Percentiles rank a stretch among this genome's conserved stretches.
Evolutionary conservation across 1,140 invertebrate genomes (phyloP).

Genomic region (Dreissena rostriformis): DNA sequence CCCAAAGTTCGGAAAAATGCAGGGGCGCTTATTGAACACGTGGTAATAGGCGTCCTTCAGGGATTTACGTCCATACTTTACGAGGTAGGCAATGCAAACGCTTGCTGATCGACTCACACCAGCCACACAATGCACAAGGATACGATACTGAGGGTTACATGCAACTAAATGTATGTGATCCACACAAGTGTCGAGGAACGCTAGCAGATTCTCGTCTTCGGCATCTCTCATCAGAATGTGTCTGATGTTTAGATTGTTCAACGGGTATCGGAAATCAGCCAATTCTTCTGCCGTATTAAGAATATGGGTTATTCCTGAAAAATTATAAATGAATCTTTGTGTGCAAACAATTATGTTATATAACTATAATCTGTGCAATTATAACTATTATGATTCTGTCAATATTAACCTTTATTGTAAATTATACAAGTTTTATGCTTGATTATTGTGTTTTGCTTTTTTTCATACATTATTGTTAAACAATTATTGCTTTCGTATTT

Average conservation of each 20-base stretch:
- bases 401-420: neutral
- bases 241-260: conserved; percentile 66
- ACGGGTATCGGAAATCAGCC: conserved; percentile 81
- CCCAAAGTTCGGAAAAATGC: conserved; percentile 92
- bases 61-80: conserved; percentile 89
- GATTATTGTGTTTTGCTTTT: neutral
- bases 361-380: neutral
- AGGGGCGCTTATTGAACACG: conserved; percentile 86
- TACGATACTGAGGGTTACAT: conserved; percentile 83
- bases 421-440: neutral
- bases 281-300: conserved; percentile 91
- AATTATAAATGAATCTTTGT: neutral
- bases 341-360: neutral
- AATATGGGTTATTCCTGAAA: conserved; percentile 85
- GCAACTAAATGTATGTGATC: conserved; percentile 65
- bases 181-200: conserved; percentile 86
- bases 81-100: conserved; percentile 92
- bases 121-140: conserved; percentile 93
- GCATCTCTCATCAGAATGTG: conserved; percentile 86
- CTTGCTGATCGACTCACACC: conserved; percentile 93
- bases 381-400: neutral
- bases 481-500: neutral
- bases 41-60: conserved; percentile 90
- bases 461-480: neutral
- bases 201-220: conserved; percentile 85